phyloP scores from a whole-genome alignment of 2,113 vertebrate genomes.

The Vicugna pacos region DNA sequence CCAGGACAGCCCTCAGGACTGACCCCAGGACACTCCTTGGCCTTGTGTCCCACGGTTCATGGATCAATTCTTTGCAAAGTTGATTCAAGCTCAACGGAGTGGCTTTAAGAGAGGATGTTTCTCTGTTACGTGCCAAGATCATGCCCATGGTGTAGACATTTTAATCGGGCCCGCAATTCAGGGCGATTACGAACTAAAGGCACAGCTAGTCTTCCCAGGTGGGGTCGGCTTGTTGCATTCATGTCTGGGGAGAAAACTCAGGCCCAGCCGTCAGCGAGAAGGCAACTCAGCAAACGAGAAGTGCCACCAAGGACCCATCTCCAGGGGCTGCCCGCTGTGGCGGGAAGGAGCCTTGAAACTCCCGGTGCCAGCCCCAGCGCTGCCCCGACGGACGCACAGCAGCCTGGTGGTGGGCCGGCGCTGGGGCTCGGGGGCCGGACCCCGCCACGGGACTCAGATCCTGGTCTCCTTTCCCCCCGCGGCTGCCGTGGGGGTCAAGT shows the following conservation, averaged over 20 bases:
- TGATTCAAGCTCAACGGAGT: background rate
- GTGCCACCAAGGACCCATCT: fast-evolving
- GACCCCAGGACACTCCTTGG: too few species aligned
- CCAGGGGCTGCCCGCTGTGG: fast-evolving
- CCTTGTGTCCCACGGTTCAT: fast-evolving
- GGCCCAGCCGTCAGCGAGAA: too few species aligned
- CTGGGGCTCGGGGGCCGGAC: fast-evolving
- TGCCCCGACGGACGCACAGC: fast-evolving
- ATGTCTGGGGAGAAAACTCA: background rate
- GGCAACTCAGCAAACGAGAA: background rate
- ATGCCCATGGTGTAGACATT: too few species aligned
- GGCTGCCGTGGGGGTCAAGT: fast-evolving
- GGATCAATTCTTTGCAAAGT: background rate
- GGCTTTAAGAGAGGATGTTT: background rate
- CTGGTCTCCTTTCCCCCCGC: fast-evolving
- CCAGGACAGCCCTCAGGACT: background rate
- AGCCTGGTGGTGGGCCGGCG: fast-evolving
- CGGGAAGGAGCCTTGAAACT: fast-evolving
- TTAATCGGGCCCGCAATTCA: background rate
- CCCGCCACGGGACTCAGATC: fast-evolving
- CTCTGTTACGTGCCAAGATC: background rate
- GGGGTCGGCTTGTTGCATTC: fast-evolving
- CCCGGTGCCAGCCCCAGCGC: fast-evolving
- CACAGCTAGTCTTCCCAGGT: background rate
- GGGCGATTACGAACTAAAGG: background rate